A percentile compares a stretch with the other conserved stretches of the same genome.
Evolutionary conservation across 2,888 invertebrate species (phyloP).

Genomic region (Cabera pusaria): DNA sequence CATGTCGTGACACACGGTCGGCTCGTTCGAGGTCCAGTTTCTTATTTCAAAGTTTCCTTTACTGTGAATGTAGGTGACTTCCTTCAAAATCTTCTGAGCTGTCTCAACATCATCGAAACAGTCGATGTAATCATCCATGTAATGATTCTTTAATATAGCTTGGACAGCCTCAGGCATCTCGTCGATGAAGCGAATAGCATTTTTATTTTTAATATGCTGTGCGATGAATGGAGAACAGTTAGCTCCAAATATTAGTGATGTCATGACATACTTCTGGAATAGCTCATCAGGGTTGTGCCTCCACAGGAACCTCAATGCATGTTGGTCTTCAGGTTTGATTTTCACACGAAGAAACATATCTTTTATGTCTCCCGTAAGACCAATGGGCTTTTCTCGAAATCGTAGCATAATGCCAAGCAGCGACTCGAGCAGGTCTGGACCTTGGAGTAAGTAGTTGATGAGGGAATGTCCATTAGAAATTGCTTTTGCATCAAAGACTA

Average conservation of each 20-base stretch:
- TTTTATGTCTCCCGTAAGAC: background rate
- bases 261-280: conserved; percentile 24
- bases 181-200: conserved; percentile 23
- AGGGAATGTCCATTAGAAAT: background rate
- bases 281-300: background rate
- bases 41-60: too few relatives aligned
- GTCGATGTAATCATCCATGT: conserved; percentile 9
- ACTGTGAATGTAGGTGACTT: too few relatives aligned
- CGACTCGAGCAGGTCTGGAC: too few relatives aligned
- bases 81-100: too few relatives aligned
- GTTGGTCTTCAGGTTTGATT: conserved; percentile 2
- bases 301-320: background rate
- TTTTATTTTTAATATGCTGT: conserved; percentile 32
- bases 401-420: background rate
- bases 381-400: background rate
- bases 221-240: conserved; percentile 31
- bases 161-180: conserved; percentile 15
- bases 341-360: background rate
- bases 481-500: too few relatives aligned
- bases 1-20: too few relatives aligned
- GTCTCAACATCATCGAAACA: too few relatives aligned
- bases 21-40: too few relatives aligned
- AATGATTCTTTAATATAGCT: conserved; percentile 1
- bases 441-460: background rate
- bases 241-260: conserved; percentile 25